These are phyloP conservation scores for Cyanoramphus novaezelandiae DNA, from an alignment of 2,113 vertebrate species.

Conservation along the genomic window DNA sequence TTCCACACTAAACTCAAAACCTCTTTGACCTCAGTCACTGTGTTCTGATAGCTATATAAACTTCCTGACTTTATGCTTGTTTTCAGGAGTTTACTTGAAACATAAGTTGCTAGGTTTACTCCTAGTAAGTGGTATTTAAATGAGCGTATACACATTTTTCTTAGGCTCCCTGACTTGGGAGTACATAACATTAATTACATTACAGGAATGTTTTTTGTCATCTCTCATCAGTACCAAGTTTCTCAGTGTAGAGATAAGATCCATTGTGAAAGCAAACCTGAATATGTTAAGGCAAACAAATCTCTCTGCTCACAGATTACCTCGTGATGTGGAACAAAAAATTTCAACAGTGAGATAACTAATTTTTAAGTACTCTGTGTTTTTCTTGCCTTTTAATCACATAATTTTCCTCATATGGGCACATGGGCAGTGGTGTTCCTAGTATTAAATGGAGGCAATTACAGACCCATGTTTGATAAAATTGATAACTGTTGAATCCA, in stretches of 20 bases:
- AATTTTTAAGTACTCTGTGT: background rate
- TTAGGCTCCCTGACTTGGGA: background rate
- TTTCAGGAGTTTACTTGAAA: background rate
- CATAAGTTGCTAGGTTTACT: background rate
- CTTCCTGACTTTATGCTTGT: background rate
- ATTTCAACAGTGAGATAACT: background rate
- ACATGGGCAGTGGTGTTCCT: background rate
- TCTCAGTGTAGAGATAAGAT: background rate
- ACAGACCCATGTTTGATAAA: background rate
- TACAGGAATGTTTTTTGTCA: background rate
- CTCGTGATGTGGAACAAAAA: background rate
- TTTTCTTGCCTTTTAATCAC: background rate
- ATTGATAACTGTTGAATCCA: background rate
- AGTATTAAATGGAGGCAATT: background rate
- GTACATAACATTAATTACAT: background rate
- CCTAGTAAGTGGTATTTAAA: background rate
- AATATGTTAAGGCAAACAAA: background rate
- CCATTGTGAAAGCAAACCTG: background rate
- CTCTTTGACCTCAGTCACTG: background rate
- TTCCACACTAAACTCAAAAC: background rate
- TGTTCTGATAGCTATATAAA: background rate
- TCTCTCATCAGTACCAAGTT: background rate
- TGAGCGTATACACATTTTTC: background rate
- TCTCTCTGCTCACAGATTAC: background rate
- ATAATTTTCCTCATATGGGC: background rate